phyloP scores from a whole-genome alignment of 1,140 invertebrate genomes.

The Mycetomoellerius zeteki region DNA sequence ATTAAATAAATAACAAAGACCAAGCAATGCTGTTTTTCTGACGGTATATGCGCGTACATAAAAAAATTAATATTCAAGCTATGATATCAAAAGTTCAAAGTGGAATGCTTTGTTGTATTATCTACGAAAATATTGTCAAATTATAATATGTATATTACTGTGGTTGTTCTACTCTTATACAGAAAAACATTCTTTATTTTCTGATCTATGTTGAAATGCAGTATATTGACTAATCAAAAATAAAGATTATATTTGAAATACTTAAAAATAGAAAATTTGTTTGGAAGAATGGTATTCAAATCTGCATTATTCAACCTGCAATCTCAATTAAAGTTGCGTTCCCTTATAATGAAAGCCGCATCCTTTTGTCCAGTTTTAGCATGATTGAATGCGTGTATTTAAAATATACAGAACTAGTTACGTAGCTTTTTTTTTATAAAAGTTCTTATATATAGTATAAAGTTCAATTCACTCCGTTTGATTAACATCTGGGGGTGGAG shows the following conservation, averaged over 20 bases:
- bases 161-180: no score
- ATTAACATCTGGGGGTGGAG: conserved; percentile 30
- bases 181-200: background rate
- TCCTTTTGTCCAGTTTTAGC: background rate
- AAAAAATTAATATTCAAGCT: conserved; percentile 24
- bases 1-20: conserved; percentile 26
- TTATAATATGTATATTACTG: conserved; percentile 23
- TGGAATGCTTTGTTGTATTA: background rate
- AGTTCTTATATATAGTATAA: conserved; percentile 32
- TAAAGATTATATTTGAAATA: conserved; percentile 5
- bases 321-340: background rate
- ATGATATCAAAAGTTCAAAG: conserved; percentile 1
- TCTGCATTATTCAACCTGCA: background rate
- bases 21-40: background rate
- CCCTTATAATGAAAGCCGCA: background rate
- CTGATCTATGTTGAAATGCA: background rate
- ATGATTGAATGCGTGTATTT: background rate
- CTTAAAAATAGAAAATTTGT: background rate
- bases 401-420: background rate
- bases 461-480: conserved; percentile 36
- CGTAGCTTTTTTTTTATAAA: background rate
- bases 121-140: background rate
- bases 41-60: background rate
- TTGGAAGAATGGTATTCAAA: background rate
- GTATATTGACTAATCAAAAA: background rate